Conservation (phyloP, 2,113 vertebrate species). For the Gymnogyps californianus region DNA sequence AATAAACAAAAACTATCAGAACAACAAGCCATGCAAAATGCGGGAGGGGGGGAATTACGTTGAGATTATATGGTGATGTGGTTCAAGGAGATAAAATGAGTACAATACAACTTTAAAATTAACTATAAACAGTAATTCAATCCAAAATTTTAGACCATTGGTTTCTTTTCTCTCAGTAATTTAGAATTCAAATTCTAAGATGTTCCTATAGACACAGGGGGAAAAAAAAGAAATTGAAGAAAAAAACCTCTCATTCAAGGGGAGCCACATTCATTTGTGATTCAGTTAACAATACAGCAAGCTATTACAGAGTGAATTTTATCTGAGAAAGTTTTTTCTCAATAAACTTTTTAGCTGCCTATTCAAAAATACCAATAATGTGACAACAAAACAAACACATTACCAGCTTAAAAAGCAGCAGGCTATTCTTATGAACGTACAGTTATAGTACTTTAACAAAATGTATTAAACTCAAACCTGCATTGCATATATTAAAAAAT, state of each 20-base stretch:
- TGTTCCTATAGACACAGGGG: not conserved
- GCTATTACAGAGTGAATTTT: not conserved
- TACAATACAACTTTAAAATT: not conserved
- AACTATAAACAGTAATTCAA: not conserved
- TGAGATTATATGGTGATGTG: not conserved
- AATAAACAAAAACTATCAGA: not conserved
- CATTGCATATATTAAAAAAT: not conserved
- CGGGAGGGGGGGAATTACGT: not conserved
- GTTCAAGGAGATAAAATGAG: not conserved
- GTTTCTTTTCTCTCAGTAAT: not conserved
- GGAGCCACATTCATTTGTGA: not conserved
- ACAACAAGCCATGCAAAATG: not conserved
- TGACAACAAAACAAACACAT: not conserved
- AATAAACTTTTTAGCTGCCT: not conserved
- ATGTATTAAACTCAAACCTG: not conserved
- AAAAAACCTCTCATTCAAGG: not conserved
- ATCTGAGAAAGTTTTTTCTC: not conserved
- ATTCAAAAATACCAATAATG: not conserved
- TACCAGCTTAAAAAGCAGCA: not conserved
- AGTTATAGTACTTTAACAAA: not conserved
- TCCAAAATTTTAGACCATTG: not conserved
- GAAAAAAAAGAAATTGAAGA: not conserved
- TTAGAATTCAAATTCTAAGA: not conserved
- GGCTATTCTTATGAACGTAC: not conserved
- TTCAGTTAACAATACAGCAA: not conserved